phyloP scores from a whole-genome alignment of 2,113 vertebrate species.

The Taxidea taxus region DNA sequence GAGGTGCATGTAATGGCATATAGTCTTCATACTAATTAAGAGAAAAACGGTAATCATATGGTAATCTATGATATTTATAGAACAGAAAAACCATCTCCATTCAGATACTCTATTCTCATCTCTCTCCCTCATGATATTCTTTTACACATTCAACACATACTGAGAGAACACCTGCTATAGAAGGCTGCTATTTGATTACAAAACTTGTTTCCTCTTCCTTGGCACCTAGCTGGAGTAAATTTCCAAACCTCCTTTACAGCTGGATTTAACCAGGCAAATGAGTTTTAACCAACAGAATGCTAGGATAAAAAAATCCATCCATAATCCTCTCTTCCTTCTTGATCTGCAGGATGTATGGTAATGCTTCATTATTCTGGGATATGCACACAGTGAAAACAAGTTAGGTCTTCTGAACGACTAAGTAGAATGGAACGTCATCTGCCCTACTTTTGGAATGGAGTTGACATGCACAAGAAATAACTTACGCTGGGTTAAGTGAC shows the following conservation, averaged over 20 bases:
- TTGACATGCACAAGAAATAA: background rate
- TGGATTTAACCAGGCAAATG: background rate
- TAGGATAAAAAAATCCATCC: background rate
- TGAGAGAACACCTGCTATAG: background rate
- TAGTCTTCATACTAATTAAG: constrained; percentile 88
- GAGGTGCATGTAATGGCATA: constrained; percentile 82
- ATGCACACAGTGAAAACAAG: background rate
- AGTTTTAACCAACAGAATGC: background rate
- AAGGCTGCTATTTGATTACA: background rate
- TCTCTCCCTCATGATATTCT: background rate
- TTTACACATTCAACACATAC: background rate
- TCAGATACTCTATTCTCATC: background rate
- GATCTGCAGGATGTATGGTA: background rate
- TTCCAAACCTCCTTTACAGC: background rate
- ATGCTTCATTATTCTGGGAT: background rate
- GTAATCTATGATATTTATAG: background rate
- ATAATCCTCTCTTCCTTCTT: background rate
- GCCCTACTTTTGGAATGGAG: background rate
- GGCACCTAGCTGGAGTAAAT: background rate
- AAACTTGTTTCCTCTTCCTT: background rate
- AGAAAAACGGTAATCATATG: background rate
- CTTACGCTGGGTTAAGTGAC: background rate
- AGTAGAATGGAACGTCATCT: background rate
- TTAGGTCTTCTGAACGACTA: background rate
- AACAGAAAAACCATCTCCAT: background rate